Evolutionary conservation across 2,888 invertebrate genomes (phyloP), one percentile per base, ranked within the genome.

Genomic region (Auanema sp.): DNA sequence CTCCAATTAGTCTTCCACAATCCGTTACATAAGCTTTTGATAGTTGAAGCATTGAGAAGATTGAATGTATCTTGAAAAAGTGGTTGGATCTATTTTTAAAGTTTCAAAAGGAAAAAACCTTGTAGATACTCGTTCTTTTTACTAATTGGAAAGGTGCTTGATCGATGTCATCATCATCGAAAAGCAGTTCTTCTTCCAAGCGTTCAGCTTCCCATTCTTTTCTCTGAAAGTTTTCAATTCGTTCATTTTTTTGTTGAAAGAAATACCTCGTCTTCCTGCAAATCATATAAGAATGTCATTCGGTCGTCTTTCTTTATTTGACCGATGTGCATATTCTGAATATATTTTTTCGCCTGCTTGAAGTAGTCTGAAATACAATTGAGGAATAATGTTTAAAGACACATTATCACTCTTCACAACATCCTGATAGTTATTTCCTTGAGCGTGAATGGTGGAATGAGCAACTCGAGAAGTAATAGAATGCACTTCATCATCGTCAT

Each of bases 61-160:
- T 76, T 2, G 80, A 79, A 60, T 81, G 81, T 14, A 76, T 76
- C 71, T 69, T 51, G 47, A 64, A 24, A n/a, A 25, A 12, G 33
- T 18, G 51, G 10, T n/a, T 51, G n/a, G n/a, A n/a, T 12, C 42
- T 4, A 2, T 50, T 47, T 14, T 41, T 55, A 12, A 14, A 10
- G 18, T 42, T 4, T 16, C 18, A 56, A 14, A 58, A 54, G n/a
- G n/a, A 23, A 51, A 0, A 12, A 23, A 76, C 79, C 65, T 80
- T 80, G 67, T 73, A 79, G 6, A 81, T 67, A 12, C 79, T 76
- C 4, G 81, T 82, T 25, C 72, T 73, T 24, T 76, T 68, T 41
- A 81, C 81, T 16, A 81, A 68, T 58, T 81, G 81, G 56, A 80
- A 80, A 6, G 81, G 81, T 1, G 81, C 76, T 14, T 81, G 76